Evolutionary conservation across 2,888 invertebrate genomes (phyloP), one percentile per base, ranked within the genome.

Genomic region (Pristionchus fissidentatus): DNA sequence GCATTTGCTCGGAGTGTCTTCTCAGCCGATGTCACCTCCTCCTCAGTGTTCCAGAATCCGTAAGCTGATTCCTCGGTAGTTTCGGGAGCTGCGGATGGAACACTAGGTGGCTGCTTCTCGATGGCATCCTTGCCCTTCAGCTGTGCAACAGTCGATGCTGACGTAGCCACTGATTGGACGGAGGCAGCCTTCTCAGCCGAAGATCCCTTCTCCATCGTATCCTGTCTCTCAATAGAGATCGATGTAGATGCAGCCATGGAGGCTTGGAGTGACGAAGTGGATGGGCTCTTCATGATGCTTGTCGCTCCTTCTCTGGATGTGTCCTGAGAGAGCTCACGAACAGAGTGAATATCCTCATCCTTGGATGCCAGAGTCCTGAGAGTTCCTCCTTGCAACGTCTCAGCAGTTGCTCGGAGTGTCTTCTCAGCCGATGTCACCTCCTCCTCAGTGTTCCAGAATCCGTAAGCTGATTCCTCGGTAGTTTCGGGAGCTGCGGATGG

Each of bases 401-500:
- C 32, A 4, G 62, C n/a, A 29, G 13, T 8, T 7, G n/a, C 43
- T 32, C 32, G 13, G 29, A 78, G 22, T 10, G 78, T 78, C 52
- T 26, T 41, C 41, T 52, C 52, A 52, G 78, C 78, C n/a, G 4
- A 19, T 8, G 26, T 32, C 13, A 26, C 52, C 8, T 10, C 32
- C 4, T 35, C 52, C 7, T 83, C 70, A 26, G 87, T 86, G 35
- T 70, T 85, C 87, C 87, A 87, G 83, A 87, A 85, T 78, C 85
- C 85, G 41, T 78, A 35, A n/a, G 84, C 60, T 5, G 62, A 49
- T 73, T 84, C 79, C 29, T 87, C 85, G 19, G 62, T 82, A n/a
- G 85, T 83, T 38, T 86, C 84, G n/a, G n/a, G n/a, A n/a, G n/a
- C n/a, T n/a, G n/a, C n/a, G n/a, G n/a, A n/a, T n/a, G 75, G 70